A percentile compares a stretch with the other conserved stretches of the same genome.
phyloP scores from a whole-genome alignment of 2,797 vertebrate genomes.

The Buphagus erythrorhynchus region DNA sequence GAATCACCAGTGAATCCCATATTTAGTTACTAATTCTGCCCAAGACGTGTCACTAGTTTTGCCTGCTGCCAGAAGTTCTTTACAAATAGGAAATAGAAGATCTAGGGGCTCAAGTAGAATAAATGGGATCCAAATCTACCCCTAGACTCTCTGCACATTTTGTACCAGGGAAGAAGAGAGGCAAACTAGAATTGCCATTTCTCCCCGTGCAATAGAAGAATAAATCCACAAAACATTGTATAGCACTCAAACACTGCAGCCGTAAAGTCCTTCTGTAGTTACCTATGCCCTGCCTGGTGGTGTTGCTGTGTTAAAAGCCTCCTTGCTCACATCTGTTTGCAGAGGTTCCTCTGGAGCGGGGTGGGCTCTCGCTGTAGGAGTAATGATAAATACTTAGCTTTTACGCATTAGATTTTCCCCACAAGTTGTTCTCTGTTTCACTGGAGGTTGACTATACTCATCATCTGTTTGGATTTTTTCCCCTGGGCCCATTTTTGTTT shows the following conservation, averaged over 20 bases:
- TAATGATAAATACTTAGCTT: not conserved
- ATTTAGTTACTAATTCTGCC: not conserved
- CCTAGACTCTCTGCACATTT: not conserved
- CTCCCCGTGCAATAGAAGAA: rapidly evolving
- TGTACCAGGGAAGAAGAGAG: not conserved
- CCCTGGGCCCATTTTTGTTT: rapidly evolving
- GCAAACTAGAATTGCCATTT: not conserved
- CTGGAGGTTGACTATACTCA: not conserved
- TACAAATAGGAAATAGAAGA: not conserved
- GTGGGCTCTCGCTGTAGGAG: constrained; percentile 3
- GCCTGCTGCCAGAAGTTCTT: not conserved
- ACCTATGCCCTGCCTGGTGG: not conserved
- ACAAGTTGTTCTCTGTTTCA: not conserved
- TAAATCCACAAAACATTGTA: not conserved
- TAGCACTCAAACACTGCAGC: not conserved
- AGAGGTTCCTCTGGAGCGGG: not conserved
- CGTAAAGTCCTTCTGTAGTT: not conserved
- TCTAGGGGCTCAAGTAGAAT: not conserved
- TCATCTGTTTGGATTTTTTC: not conserved
- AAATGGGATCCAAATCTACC: not conserved
- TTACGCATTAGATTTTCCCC: not conserved
- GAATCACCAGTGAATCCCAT: not conserved
- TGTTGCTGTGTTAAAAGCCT: not conserved
- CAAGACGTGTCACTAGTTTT: not conserved
- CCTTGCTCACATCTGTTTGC: not conserved